These are phyloP conservation scores for Amphipoea oculea DNA, from an alignment of 2,888 invertebrate species.

Conservation along the genomic window DNA sequence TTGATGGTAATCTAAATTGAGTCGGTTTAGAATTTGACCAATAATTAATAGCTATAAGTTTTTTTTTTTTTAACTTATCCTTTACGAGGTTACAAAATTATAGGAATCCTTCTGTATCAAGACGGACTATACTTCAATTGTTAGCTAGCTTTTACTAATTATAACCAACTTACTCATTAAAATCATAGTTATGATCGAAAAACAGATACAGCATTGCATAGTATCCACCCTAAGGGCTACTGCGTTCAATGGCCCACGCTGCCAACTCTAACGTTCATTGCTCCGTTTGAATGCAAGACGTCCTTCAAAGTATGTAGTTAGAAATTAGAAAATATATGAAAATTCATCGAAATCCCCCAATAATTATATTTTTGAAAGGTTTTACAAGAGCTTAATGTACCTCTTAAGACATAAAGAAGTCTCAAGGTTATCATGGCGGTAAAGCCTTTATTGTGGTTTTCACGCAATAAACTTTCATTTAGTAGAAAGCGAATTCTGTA, in stretches of 20 bases:
- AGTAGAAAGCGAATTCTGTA: conserved; percentile 39
- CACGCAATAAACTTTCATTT: conserved; percentile 42
- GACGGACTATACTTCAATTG: background rate
- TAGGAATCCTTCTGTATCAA: background rate
- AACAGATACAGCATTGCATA: conserved; percentile 15
- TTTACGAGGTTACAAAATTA: background rate
- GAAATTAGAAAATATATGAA: conserved; percentile 31
- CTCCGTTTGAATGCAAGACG: conserved; percentile 49
- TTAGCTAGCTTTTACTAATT: background rate
- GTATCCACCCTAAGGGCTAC: conserved; percentile 30
- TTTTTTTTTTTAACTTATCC: background rate
- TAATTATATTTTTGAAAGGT: background rate
- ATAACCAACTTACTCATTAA: background rate
- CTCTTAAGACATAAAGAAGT: conserved; percentile 10
- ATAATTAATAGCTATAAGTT: background rate
- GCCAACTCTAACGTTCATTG: conserved; percentile 46
- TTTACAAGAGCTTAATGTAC: conserved; percentile 15
- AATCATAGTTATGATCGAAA: background rate
- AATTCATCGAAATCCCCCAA: conserved; percentile 14
- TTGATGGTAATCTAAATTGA: background rate
- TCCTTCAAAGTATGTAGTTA: conserved; percentile 46
- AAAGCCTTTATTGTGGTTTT: conserved; percentile 41
- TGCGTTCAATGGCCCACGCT: conserved; percentile 34
- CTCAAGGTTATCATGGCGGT: conserved; percentile 29
- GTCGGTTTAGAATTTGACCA: background rate